Percentiles rank a stretch among this genome's conserved stretches.
phyloP scores from a whole-genome alignment of 1,140 invertebrate genomes.

The Drosophila virilis region DNA sequence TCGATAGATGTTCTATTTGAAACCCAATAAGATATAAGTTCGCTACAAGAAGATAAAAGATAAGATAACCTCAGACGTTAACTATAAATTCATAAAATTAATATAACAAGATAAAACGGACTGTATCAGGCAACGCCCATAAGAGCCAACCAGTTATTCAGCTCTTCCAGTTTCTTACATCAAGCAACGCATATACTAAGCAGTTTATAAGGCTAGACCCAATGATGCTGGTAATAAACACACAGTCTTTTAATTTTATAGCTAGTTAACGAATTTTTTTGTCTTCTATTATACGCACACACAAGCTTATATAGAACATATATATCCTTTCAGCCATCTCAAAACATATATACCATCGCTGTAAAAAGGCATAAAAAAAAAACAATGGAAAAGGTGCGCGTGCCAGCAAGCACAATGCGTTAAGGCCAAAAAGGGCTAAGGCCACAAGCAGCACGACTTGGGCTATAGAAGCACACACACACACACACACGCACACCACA shows the following conservation, averaged over 20 bases:
- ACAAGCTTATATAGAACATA: neutral
- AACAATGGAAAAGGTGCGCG: slow-evolving; percentile 40
- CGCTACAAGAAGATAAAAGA: no score
- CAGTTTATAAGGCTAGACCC: neutral
- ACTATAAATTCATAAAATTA: no score
- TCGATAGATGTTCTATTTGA: no score
- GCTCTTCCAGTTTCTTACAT: no score
- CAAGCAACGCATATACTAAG: no score
- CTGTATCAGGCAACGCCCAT: no score
- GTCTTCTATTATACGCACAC: neutral
- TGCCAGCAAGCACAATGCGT: slow-evolving; percentile 44
- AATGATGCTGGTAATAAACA: neutral
- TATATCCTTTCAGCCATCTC: neutral
- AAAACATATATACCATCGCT: no score
- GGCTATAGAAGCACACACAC: neutral
- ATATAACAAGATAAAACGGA: no score
- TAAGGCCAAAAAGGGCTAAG: slow-evolving; percentile 62
- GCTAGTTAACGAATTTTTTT: neutral
- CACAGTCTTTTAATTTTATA: neutral
- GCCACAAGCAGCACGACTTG: slow-evolving; percentile 31
- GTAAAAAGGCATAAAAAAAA: neutral
- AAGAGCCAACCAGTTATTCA: no score
- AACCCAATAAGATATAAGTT: no score
- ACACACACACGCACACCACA: slow-evolving; percentile 16
- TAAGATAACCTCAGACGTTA: no score